phyloP scores from a whole-genome alignment of 2,797 vertebrate species.

The Momotus momota region DNA sequence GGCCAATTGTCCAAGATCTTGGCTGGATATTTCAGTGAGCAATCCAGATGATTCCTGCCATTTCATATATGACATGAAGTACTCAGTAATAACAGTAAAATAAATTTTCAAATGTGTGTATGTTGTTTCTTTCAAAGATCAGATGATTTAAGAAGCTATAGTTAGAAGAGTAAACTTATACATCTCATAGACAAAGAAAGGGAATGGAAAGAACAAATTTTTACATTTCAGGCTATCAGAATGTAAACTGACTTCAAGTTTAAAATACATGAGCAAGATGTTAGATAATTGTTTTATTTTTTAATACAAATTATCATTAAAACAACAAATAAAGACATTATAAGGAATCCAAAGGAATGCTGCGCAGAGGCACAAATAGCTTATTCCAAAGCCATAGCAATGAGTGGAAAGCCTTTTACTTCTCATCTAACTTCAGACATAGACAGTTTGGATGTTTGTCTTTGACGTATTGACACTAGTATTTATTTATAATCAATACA shows the following conservation, averaged over 20 bases:
- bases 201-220: background rate
- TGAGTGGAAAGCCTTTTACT: background rate
- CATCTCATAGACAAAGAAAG: background rate
- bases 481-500: slow-evolving; percentile 13
- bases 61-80: background rate
- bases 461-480: background rate
- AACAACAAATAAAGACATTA: background rate
- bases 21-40: fast-evolving
- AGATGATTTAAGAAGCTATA: background rate
- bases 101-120: background rate
- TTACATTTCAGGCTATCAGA: background rate
- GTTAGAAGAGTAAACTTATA: background rate
- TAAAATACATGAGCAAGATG: background rate
- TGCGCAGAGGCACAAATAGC: background rate
- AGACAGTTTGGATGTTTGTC: background rate
- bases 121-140: background rate
- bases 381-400: background rate
- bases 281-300: background rate
- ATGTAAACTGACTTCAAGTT: background rate
- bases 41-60: background rate
- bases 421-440: background rate
- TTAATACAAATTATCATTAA: background rate
- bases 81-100: background rate
- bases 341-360: background rate
- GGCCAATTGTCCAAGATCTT: background rate